Base-by-base conservation (phyloP, 1,140 invertebrate species). In the Camponotus vicinus region DNA sequence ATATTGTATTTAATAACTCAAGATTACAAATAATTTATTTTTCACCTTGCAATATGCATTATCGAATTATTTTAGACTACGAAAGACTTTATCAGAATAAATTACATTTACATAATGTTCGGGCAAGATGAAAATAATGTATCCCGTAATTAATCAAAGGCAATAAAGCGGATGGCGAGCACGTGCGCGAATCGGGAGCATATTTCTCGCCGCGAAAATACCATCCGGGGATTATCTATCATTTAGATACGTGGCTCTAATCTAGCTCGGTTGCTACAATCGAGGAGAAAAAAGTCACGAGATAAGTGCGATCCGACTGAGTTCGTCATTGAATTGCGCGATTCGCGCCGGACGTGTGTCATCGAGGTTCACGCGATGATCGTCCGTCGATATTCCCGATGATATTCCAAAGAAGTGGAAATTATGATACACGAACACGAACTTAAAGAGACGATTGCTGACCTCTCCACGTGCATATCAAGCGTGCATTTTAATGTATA, bases 201-300 rank as follows among this genome's bases (percentile, higher is more conserved):
- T 57, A 18, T 40, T 18, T 61, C 32, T 13, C 76, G 59, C 45
- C 67, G 2, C 78, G 45, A 71, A 89, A 40, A 61, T 61, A 49
- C 79, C 77, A 70, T 84, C 85, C 85, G 13, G 27, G 88, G 57
- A 90, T 89, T 90, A 90, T 90, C 89, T 90, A 70, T 89, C 79
- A 70, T 52, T 67, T 67, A 82, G 88, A 83, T 89, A 89, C 55
- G 78, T 57, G 18, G 49, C 42, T 32, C 66, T 86, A 89, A 89
- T 89, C 88, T 83, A 32, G 32, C 77, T 21, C 59, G 61, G 32
- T 66, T 78, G 34, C 21, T 67, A 75, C 42, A 42, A 66, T n/a
- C 55, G 42, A 42, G 57, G 34, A 82, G 37, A 73, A 86, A 86
- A 77, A 82, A 76, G 11, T 79, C 2, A 0, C 8, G 71, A 66